Conservation (phyloP, 2,113 vertebrate species). For the Dryoscopus gambensis region DNA sequence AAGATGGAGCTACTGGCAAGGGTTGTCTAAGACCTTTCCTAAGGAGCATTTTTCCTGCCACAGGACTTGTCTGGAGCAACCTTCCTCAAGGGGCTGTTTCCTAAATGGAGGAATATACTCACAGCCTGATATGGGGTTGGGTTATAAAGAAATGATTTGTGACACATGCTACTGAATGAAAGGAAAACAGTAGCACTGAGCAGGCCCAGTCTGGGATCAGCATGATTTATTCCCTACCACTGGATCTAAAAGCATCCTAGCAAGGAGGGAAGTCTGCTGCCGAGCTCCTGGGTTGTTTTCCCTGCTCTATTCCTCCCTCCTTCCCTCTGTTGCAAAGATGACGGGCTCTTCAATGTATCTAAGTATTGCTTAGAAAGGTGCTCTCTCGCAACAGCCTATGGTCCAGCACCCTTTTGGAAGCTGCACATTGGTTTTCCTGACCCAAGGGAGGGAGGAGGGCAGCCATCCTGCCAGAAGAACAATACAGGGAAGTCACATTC, state of each 20-base stretch:
- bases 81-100: background rate
- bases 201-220: background rate
- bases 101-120: background rate
- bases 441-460: background rate
- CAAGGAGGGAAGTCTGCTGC: background rate
- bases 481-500: background rate
- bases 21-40: background rate
- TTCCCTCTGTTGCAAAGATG: background rate
- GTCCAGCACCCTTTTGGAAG: background rate
- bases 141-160: background rate
- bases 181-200: background rate
- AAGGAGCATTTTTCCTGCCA: background rate
- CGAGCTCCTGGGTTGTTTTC: background rate
- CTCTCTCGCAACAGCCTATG: background rate
- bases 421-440: background rate
- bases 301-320: background rate
- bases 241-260: background rate
- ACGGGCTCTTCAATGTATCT: background rate
- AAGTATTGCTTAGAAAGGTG: background rate
- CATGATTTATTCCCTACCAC: background rate
- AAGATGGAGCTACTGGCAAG: background rate
- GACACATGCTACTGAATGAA: background rate
- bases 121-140: background rate
- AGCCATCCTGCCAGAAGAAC: background rate
- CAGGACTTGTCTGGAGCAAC: background rate